A percentile compares a stretch with the other conserved stretches of the same genome.
phyloP scores from a whole-genome alignment of 2,888 invertebrate species.

The Meloe dianella region DNA sequence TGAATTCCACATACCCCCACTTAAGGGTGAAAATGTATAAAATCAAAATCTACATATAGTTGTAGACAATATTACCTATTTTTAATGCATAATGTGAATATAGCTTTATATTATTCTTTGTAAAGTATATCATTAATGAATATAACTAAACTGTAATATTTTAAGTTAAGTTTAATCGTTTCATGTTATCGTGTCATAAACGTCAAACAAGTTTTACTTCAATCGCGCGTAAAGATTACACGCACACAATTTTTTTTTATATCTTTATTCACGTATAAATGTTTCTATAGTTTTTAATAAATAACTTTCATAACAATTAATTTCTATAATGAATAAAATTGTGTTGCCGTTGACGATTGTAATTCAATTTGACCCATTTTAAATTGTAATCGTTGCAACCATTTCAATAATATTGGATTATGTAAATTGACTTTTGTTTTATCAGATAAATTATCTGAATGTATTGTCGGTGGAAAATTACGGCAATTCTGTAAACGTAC shows the following conservation, averaged over 20 bases:
- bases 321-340: slow-evolving; percentile 78
- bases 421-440: slow-evolving; percentile 56
- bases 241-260: not conserved
- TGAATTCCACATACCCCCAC: too few species aligned
- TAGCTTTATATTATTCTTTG: too few species aligned
- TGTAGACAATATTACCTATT: too few species aligned
- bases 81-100: too few species aligned
- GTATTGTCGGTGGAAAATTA: slow-evolving; percentile 73
- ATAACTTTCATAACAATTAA: slow-evolving; percentile 35
- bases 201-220: too few species aligned
- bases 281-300: slow-evolving; percentile 29
- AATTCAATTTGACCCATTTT: slow-evolving; percentile 98
- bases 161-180: too few species aligned
- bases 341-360: slow-evolving; percentile 89
- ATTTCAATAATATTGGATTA: slow-evolving; percentile 71
- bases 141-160: too few species aligned
- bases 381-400: slow-evolving; percentile 92
- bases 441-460: slow-evolving; percentile 59
- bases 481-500: slow-evolving; percentile 87
- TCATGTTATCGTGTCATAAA: too few species aligned
- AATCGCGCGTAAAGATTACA: too few species aligned
- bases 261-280: slow-evolving; percentile 34
- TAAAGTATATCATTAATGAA: too few species aligned
- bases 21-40: too few species aligned
- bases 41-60: too few species aligned